Evolutionary conservation across 2,797 vertebrate species (phyloP).

Genomic region (Eremophila alpestris): DNA sequence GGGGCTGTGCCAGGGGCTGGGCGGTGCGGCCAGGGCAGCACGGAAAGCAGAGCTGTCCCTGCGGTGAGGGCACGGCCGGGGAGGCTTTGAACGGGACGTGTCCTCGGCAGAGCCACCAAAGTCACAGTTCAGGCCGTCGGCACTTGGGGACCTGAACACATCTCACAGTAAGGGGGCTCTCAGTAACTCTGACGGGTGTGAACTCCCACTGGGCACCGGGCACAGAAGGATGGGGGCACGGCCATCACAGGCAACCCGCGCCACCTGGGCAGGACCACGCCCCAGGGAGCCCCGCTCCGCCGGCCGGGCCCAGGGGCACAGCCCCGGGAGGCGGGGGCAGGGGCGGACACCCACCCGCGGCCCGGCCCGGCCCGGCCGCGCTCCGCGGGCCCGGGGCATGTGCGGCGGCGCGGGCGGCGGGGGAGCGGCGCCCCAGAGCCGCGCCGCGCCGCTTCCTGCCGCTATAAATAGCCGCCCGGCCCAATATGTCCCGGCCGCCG

Average conservation of each 20-base stretch:
- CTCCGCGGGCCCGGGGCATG: neutral
- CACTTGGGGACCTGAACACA: neutral
- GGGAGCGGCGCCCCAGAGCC: conserved; percentile 66
- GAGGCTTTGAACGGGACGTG: fast-evolving
- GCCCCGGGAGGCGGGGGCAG: neutral
- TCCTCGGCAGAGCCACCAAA: neutral
- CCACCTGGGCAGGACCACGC: fast-evolving
- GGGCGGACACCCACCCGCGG: neutral
- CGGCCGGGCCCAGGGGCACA: neutral
- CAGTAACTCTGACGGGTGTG: neutral
- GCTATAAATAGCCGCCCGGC: conserved; percentile 54
- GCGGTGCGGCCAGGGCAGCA: fast-evolving
- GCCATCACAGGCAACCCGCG: neutral
- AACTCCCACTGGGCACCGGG: neutral
- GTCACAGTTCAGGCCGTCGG: neutral
- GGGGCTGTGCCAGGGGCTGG: neutral
- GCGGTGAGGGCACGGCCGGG: fast-evolving
- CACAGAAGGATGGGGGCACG: neutral
- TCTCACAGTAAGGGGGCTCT: neutral
- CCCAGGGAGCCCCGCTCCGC: neutral
- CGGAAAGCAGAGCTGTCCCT: neutral
- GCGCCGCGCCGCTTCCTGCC: conserved; percentile 54
- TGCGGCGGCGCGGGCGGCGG: conserved; percentile 48
- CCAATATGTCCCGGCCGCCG: conserved; percentile 53
- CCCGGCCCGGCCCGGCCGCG: neutral